Conservation (phyloP, 1,140 invertebrate genomes). For the Sesamia nonagrioides region DNA sequence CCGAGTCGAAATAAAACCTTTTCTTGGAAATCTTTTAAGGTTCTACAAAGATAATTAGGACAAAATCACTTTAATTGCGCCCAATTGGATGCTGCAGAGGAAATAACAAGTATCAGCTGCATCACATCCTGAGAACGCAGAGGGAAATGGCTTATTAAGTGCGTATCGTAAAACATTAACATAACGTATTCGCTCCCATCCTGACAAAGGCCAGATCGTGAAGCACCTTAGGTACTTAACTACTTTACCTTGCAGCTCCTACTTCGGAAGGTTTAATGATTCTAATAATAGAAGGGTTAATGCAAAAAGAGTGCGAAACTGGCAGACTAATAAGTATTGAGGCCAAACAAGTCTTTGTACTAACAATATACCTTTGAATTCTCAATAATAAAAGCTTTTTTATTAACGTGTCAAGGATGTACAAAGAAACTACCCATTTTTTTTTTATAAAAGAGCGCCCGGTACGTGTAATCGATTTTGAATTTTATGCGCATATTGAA, state of each 20-base stretch:
- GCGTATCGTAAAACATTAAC: conserved; percentile 1
- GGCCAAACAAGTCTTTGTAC: background rate
- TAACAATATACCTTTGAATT: conserved; percentile 16
- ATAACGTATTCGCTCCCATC: background rate
- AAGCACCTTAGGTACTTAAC: background rate
- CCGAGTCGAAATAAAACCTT: background rate
- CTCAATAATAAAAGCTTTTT: conserved; percentile 5
- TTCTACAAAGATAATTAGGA: background rate
- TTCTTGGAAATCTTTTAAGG: too few relatives aligned
- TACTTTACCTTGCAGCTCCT: background rate
- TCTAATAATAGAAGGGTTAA: background rate
- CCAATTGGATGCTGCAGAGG: background rate
- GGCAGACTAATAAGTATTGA: conserved; percentile 9
- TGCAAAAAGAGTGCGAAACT: conserved; percentile 14
- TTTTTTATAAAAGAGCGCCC: background rate
- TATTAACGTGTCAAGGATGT: background rate
- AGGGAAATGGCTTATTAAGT: conserved; percentile 19
- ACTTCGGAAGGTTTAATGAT: background rate
- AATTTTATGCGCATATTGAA: conserved; percentile 6
- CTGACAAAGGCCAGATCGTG: background rate
- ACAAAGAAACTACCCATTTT: conserved; percentile 10
- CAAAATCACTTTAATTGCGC: background rate
- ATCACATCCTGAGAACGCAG: background rate
- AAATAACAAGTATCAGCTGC: conserved; percentile 2
- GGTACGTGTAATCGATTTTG: background rate